Evolutionary conservation across 2,113 vertebrate genomes (phyloP), one percentile per base, ranked within the genome.

Genomic region (Clupea harengus): DNA sequence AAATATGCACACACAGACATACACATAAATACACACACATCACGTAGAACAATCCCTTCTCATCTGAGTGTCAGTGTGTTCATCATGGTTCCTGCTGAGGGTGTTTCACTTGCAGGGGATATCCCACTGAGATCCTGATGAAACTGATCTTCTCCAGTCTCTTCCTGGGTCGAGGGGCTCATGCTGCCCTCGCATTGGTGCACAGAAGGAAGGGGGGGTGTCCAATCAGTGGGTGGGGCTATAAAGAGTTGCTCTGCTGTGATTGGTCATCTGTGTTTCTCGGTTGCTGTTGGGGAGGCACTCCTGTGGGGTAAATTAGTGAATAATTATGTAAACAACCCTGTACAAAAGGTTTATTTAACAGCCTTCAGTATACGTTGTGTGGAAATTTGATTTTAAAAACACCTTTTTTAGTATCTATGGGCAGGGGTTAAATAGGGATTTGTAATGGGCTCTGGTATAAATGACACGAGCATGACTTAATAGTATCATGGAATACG

Each of bases 201-300:
- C 13, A 15, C 13, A 78, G 60, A 78, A 17, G 32, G 28, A 32
- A 78, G 64, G 28, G 32, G 72, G 32, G 13, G 64, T 28, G 64
- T 32, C 64, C 64, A 72, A 28, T 72, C 64, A 28, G 64, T 72
- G 64, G 11, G 64, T 46, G 82, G 75, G 32, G 90, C 91, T 94
- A 93, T 91, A 93, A 93, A 0, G 89, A 88, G 87, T 93, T 93
- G 72, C 88, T 81, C 0, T 87, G 88, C 20, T 81, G 91, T 0
- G 85, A 87, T 47, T 11, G 75, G 84, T 89, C 84, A 82, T 83
- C 87, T 78, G 67, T 86, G 85, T 75, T 84, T 85, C 85, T n/a
- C 60, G 67, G 45, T 49, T 87, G 54, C 20, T 60, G 85, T 9
- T 6, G 80, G 0, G 92, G 92, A 60, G 92, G 89, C 78, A 91